These are phyloP conservation scores for Temnothorax longispinosus DNA, from an alignment of 1,140 invertebrate species.

Conservation along the genomic window DNA sequence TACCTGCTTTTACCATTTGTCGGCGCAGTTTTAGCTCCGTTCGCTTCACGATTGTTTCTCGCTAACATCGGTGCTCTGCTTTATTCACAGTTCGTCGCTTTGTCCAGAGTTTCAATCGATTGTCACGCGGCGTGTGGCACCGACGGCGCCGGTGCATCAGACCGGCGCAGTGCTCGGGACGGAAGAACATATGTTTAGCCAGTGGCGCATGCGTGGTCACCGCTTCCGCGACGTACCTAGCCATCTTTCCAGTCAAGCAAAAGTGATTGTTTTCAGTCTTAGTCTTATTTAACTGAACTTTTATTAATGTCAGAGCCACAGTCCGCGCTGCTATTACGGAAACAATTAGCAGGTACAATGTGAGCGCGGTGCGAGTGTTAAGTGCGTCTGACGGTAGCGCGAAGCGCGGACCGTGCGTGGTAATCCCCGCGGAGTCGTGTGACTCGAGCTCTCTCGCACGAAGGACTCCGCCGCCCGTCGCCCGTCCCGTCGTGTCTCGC, in stretches of 20 bases:
- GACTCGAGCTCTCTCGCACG: conserved; percentile 68
- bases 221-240: conserved; percentile 84
- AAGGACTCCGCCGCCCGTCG: conserved; percentile 75
- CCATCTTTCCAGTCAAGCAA: conserved; percentile 84
- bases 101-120: background rate
- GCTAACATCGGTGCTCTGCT: background rate
- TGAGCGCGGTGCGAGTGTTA: conserved; percentile 67
- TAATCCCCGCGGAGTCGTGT: conserved; percentile 71
- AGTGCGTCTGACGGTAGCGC: conserved; percentile 42
- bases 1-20: background rate
- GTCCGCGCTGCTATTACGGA: conserved; percentile 96
- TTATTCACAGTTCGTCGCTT: background rate
- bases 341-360: conserved; percentile 95
- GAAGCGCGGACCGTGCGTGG: conserved; percentile 64
- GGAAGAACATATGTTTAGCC: conserved; percentile 85
- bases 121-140: background rate
- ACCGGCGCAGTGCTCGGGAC: conserved; percentile 77
- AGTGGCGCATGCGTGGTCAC: conserved; percentile 82
- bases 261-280: conserved; percentile 85
- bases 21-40: background rate
- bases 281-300: conserved; percentile 86
- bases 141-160: conserved; percentile 23
- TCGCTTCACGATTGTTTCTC: background rate
- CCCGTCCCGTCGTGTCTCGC: conserved; percentile 57
- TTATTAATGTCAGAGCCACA: conserved; percentile 97